Evolutionary conservation across 2,797 vertebrate species (phyloP).

Genomic region (Lepilemur septentrionalis): DNA sequence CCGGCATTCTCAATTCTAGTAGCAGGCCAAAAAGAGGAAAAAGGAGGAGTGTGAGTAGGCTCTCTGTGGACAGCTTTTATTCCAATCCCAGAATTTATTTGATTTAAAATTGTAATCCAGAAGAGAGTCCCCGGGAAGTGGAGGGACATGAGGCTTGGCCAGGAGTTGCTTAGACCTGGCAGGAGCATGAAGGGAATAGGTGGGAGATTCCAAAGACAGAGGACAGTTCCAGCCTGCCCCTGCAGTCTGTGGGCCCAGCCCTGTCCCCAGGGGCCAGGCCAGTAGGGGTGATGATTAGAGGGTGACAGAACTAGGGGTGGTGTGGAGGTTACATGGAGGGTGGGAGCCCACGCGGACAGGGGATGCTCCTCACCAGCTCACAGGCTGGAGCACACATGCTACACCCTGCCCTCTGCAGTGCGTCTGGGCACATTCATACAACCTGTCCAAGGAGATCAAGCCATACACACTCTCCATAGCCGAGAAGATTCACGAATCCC

Average conservation of each 20-base stretch:
- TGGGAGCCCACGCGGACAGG: not conserved
- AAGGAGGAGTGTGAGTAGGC: not conserved
- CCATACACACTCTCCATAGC: not conserved
- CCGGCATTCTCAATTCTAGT: not conserved
- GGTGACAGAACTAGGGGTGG: not conserved
- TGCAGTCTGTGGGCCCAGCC: not conserved
- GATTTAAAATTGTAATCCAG: conserved; percentile 60
- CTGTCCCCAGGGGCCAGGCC: not conserved
- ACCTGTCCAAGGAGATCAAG: not conserved
- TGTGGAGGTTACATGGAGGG: not conserved
- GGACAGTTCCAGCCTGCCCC: not conserved
- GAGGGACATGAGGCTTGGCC: not conserved
- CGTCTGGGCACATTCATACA: not conserved
- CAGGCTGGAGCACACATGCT: fast-evolving
- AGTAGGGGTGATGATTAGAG: not conserved
- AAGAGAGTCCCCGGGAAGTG: conserved; percentile 16
- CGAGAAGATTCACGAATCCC: not conserved
- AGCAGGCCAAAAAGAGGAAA: not conserved
- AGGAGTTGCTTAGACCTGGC: not conserved
- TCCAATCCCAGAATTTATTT: conserved; percentile 54
- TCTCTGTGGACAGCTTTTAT: conserved; percentile 42
- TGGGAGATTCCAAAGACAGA: not conserved
- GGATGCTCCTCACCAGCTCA: not conserved
- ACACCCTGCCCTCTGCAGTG: fast-evolving
- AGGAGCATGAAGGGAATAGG: not conserved